Evolutionary conservation across 2,113 vertebrate genomes (phyloP).

Genomic region (Seriola quinqueradiata): DNA sequence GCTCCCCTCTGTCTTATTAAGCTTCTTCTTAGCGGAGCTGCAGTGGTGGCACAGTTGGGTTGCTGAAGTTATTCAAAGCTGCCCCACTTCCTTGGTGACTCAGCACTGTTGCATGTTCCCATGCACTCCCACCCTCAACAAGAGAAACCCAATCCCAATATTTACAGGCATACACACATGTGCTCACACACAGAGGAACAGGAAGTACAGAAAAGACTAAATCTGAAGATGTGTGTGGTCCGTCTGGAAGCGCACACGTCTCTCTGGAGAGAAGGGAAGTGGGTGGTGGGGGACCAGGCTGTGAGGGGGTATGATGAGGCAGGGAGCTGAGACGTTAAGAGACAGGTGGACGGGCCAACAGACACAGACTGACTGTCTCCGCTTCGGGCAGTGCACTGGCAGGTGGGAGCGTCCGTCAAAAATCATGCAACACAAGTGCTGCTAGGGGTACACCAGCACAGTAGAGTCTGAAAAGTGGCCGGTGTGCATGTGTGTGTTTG

Average conservation of each 20-base stretch:
- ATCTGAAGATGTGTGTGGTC: constrained; percentile 82
- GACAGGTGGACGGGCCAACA: constrained; percentile 81
- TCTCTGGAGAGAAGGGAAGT: constrained; percentile 59
- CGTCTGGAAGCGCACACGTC: constrained; percentile 60
- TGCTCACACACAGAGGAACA: constrained; percentile 58
- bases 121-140: constrained; percentile 66
- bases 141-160: constrained; percentile 80
- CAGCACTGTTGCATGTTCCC: constrained; percentile 80
- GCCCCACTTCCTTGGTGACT: constrained; percentile 77
- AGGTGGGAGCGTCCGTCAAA: constrained; percentile 81
- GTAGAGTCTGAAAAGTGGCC: not conserved
- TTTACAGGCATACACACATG: constrained; percentile 75
- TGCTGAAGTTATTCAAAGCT: constrained; percentile 33
- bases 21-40: not conserved
- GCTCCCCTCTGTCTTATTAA: not conserved
- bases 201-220: constrained; percentile 75
- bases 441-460: constrained; percentile 6
- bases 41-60: constrained; percentile 17
- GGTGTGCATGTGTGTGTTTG: constrained; percentile 35
- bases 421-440: constrained; percentile 26
- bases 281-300: not conserved
- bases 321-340: constrained; percentile 66
- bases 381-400: constrained; percentile 56
- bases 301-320: constrained; percentile 5
- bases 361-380: constrained; percentile 77